A percentile compares a stretch with the other conserved stretches of the same genome.
These are phyloP conservation scores for Hirtodrosophila alboralis DNA, from an alignment of 2,888 invertebrate genomes.

Conservation along the genomic window DNA sequence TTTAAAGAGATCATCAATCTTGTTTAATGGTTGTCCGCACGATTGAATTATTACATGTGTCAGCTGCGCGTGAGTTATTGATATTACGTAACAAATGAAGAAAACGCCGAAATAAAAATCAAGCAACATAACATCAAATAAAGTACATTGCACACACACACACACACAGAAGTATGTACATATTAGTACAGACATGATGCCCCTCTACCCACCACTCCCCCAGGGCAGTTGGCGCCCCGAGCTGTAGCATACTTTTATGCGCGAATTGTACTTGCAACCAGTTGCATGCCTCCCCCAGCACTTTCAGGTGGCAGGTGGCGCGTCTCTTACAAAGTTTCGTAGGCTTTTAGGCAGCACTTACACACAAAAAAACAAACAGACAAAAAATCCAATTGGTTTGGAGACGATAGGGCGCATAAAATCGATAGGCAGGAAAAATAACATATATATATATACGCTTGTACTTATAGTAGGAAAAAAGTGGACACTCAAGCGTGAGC, in stretches of 20 bases:
- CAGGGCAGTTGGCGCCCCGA: conserved; percentile 29
- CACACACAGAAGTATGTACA: conserved; percentile 5
- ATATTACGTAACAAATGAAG: conserved; percentile 76
- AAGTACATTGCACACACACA: conserved; percentile 36
- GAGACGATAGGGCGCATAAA: conserved; percentile 51
- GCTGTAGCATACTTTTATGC: conserved; percentile 32
- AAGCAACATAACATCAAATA: conserved; percentile 52
- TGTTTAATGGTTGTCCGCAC: conserved; percentile 82
- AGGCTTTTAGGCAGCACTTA: conserved; percentile 25
- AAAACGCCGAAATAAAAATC: conserved; percentile 72
- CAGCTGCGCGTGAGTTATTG: conserved; percentile 80
- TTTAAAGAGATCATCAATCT: conserved; percentile 81
- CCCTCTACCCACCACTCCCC: background rate
- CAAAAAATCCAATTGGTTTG: conserved; percentile 43
- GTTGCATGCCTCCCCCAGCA: conserved; percentile 52
- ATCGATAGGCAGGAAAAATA: conserved; percentile 55
- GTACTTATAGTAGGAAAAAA: conserved; percentile 11
- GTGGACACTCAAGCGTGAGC: conserved; percentile 4
- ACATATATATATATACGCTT: conserved; percentile 2
- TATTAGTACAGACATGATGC: conserved; percentile 30
- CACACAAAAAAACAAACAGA: conserved; percentile 27
- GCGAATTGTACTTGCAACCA: conserved; percentile 56
- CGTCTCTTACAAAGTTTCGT: conserved; percentile 19
- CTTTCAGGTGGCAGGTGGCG: conserved; percentile 42
- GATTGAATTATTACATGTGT: conserved; percentile 82